A percentile compares a stretch with the other conserved stretches of the same genome.
Evolutionary conservation across 2,888 invertebrate genomes (phyloP).

Genomic region (Lasioglossum zephyrum): DNA sequence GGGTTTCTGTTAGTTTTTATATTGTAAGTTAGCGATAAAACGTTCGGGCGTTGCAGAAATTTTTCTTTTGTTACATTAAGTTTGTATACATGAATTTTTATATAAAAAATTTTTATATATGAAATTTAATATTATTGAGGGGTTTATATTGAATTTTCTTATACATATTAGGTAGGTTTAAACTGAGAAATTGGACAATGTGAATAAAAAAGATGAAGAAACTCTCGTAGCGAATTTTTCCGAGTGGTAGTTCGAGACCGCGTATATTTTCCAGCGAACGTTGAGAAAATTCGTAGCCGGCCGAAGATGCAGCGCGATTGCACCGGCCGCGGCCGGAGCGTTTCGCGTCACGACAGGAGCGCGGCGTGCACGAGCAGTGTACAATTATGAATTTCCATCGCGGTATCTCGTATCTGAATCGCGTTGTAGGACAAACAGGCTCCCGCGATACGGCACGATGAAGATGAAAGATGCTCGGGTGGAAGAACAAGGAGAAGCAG

Average conservation of each 20-base stretch:
- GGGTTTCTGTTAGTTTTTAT: too few relatives aligned
- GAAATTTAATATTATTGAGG: too few relatives aligned
- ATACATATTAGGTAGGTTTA: too few relatives aligned
- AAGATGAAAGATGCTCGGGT: conserved; percentile 43
- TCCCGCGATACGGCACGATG: conserved; percentile 34
- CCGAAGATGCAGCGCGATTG: not conserved
- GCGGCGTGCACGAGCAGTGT: not conserved
- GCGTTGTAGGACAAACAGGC: conserved; percentile 22
- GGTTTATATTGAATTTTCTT: too few relatives aligned
- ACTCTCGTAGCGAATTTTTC: too few relatives aligned
- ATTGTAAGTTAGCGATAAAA: too few relatives aligned
- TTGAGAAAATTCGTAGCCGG: not conserved
- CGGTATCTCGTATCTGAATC: conserved; percentile 24
- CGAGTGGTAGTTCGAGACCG: not conserved
- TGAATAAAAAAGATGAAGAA: too few relatives aligned
- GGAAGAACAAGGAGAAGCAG: not conserved
- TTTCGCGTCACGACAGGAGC: conserved; percentile 5
- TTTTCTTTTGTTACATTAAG: too few relatives aligned
- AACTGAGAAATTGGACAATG: too few relatives aligned
- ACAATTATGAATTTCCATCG: conserved; percentile 29
- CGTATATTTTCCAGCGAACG: not conserved
- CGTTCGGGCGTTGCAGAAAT: too few relatives aligned
- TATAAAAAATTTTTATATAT: too few relatives aligned
- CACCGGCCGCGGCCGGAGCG: not conserved
- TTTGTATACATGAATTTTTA: too few relatives aligned